Conservation (phyloP, 2,797 vertebrate genomes). For the Meriones psammophilus region DNA sequence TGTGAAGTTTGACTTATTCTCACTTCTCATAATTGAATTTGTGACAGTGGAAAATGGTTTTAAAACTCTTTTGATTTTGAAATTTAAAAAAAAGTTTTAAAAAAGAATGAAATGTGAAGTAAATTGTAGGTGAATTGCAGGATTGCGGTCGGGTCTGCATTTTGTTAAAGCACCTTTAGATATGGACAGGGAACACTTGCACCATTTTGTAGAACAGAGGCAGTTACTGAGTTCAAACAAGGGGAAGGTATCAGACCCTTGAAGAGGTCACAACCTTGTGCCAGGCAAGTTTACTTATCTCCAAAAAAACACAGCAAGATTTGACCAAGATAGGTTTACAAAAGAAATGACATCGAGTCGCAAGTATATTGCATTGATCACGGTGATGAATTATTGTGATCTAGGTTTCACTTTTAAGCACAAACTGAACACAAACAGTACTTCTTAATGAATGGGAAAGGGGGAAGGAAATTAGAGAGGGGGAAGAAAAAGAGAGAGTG, state of each 20-base stretch:
- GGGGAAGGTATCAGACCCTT: neutral
- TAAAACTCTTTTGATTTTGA: slow-evolving; percentile 66
- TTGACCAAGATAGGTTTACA: neutral
- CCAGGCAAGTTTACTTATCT: slow-evolving; percentile 20
- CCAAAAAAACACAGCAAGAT: neutral
- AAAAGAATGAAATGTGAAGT: slow-evolving; percentile 63
- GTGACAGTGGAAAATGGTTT: slow-evolving; percentile 69
- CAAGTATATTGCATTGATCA: neutral
- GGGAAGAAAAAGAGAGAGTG: too few species aligned
- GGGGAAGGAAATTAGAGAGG: rapidly evolving
- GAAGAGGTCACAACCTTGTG: slow-evolving; percentile 28
- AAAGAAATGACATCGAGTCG: neutral
- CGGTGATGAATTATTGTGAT: neutral
- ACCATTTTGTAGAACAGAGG: neutral
- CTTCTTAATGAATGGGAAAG: neutral
- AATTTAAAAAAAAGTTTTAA: slow-evolving; percentile 20
- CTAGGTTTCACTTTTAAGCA: slow-evolving; percentile 29
- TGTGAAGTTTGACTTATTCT: slow-evolving; percentile 81
- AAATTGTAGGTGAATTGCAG: slow-evolving; percentile 50
- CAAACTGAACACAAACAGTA: neutral
- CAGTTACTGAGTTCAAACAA: slow-evolving; percentile 15
- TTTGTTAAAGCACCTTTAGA: slow-evolving; percentile 53
- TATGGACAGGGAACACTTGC: slow-evolving; percentile 7
- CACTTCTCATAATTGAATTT: slow-evolving; percentile 71
- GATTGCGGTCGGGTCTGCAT: slow-evolving; percentile 52